Base-by-base conservation (phyloP, 2,113 vertebrate species). In the Nothoprocta perdicaria region DNA sequence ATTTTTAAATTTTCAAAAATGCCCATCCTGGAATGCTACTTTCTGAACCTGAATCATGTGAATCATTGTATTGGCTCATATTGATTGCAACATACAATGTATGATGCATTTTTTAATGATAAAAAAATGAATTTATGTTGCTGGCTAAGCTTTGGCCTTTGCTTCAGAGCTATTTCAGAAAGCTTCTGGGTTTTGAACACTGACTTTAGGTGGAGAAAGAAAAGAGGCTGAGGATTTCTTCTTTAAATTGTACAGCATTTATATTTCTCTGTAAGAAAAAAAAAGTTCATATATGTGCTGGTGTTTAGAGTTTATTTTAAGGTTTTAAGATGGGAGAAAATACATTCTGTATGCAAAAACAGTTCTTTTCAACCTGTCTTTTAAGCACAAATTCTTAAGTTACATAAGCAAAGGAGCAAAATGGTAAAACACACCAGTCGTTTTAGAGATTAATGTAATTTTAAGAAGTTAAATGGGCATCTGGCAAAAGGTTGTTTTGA, bases 401-500 rank as follows among this genome's bases (percentile, higher is more conserved):
- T 96, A 73, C 76, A 89, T 94, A 89, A 89, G 55, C 80, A 90
- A 94, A 82, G 72, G 50, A 86, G 50, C 58, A 89, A 90, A 94
- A 93, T 89, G 60, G 71, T 87, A 93, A 94, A 89, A 96, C 43
- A 61, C 80, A 80, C 38, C 76, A 24, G 68, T 74, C 92, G 87
- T 95, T 87, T 91, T 78, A 91, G 72, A 94, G 93, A 83, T 86
- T 92, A 91, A 89, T 86, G 73, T 91, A 92, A 94, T 94, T 95
- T 82, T 91, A 88, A 68, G 77, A 94, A 91, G 94, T 91, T 96
- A 92, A 94, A 96, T 88, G 95, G 93, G 90, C 95, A 96, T 96
- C 94, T 96, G 95, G 94, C 80, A 95, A 95, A 95, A 94, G 92
- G 92, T 95, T 96, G 92, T 94, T 93, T 95, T 92, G 87, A 96